These are phyloP conservation scores for Cephus sareptanus DNA, from an alignment of 2,888 invertebrate genomes.

Conservation along the genomic window DNA sequence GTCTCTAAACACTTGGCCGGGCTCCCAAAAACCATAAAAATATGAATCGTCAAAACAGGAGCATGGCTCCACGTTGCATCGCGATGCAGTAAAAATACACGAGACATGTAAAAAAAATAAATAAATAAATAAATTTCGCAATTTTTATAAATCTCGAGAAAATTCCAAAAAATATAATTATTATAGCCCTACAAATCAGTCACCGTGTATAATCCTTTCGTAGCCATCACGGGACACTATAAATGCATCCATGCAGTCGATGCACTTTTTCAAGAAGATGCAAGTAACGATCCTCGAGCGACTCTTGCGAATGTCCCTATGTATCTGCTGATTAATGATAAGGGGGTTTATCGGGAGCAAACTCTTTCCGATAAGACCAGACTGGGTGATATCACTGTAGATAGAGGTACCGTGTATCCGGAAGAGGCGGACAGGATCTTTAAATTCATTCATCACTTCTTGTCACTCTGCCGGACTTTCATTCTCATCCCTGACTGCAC, in stretches of 20 bases:
- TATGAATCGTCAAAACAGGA: constrained; percentile 36
- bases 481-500: background rate
- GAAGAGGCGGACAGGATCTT: constrained; percentile 24
- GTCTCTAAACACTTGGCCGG: constrained; percentile 51
- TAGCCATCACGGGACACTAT: background rate
- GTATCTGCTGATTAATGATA: constrained; percentile 38
- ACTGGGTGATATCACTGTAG: background rate
- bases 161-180: background rate
- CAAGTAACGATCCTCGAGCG: constrained; percentile 26
- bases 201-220: background rate
- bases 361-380: constrained; percentile 2
- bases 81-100: constrained; percentile 32
- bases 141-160: background rate
- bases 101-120: constrained; percentile 30
- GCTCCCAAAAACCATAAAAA: constrained; percentile 45
- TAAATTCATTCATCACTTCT: constrained; percentile 41
- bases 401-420: background rate
- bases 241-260: background rate
- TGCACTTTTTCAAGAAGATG: constrained; percentile 8
- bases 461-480: constrained; percentile 13
- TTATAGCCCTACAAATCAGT: background rate
- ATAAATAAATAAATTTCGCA: constrained; percentile 12
- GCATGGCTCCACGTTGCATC: constrained; percentile 19
- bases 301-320: constrained; percentile 10
- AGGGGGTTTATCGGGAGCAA: constrained; percentile 27